These are phyloP conservation scores for Phrynocephalus versicolor DNA, from an alignment of 2,113 vertebrate genomes.

Conservation along the genomic window DNA sequence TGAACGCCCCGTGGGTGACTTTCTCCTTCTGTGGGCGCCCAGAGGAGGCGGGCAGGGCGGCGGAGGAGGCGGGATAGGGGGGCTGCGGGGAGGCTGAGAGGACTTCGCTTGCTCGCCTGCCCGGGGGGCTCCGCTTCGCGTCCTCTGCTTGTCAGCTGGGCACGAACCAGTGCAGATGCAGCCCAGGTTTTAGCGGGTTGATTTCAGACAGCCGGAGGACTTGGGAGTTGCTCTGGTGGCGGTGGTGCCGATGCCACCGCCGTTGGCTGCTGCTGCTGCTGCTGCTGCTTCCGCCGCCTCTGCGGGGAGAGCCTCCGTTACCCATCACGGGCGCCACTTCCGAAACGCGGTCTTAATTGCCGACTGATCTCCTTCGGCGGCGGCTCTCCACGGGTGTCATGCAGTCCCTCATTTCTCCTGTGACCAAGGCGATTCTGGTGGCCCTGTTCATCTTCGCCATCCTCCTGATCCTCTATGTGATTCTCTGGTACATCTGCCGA, in stretches of 20 bases:
- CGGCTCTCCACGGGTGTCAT: constrained; percentile 82
- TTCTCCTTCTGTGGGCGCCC: not conserved
- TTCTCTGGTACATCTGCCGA: constrained; percentile 98
- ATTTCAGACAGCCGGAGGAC: constrained; percentile 16
- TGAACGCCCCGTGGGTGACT: not conserved
- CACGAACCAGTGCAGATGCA: constrained; percentile 73
- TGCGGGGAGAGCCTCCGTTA: not conserved
- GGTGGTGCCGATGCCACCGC: not conserved
- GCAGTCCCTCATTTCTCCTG: constrained; percentile 95
- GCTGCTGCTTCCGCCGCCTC: not conserved
- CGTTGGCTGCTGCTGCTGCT: not conserved
- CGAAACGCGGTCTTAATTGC: not conserved
- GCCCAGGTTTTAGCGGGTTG: constrained; percentile 46
- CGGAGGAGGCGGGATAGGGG: too few species aligned
- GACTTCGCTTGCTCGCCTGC: not conserved
- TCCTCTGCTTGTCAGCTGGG: constrained; percentile 52
- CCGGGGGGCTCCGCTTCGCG: not conserved
- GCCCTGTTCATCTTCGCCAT: constrained; percentile 98
- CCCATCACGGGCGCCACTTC: not conserved
- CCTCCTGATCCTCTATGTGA: constrained; percentile 96
- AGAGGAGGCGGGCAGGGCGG: not conserved
- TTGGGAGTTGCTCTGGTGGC: not conserved
- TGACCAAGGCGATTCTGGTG: constrained; percentile 95
- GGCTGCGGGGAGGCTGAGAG: not conserved
- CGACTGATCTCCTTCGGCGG: constrained; percentile 24